Evolutionary conservation across 2,113 vertebrate species (phyloP), one percentile per base, ranked within the genome.

Genomic region (Haliaeetus leucogaster): DNA sequence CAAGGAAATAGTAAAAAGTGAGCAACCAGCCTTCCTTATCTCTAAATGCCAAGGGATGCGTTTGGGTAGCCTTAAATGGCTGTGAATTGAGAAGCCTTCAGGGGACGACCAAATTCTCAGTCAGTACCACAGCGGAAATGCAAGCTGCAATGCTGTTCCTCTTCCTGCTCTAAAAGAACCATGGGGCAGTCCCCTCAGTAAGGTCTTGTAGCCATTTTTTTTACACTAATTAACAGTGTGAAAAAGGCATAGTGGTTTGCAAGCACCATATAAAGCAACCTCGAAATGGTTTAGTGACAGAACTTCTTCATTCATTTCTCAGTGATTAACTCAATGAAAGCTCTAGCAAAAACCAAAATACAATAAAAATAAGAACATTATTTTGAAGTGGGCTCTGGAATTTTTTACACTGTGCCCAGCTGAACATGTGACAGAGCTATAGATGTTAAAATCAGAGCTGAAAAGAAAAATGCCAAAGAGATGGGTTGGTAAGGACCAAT

Each of bases 401-500:
- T 67, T 82, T 88, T 93, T 91, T 61, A 71, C 0, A 2, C n/a
- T 72, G 43, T 56, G 38, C 68, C 95, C n/a, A 94, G 58, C 80
- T 77, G 79, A 86, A 89, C 91, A 72, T 26, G 43, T 90, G 58
- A 65, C 89, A 88, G 72, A 87, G 61, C 52, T 86, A 79, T 67
- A 61, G 56, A 94, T 91, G 83, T 70, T 91, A 92, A 94, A 96
- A 94, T 86, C 74, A 95, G 77, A 67, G 48, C 74, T 89, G 15
- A 74, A 96, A 84, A 94, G 53, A 90, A 95, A 95, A 95, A 72
- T 78, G 71, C 70, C 26, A 63, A 59, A 77, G 82, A 94, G 42
- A 96, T 88, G 72, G 73, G 56, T 48, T 96, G 55, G n/a, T 87
- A 78, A 96, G 68, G 47, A 83, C 47, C 77, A 61, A 85, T 91